Evolutionary conservation across 2,113 vertebrate species (phyloP).

Genomic region (Colius striatus): DNA sequence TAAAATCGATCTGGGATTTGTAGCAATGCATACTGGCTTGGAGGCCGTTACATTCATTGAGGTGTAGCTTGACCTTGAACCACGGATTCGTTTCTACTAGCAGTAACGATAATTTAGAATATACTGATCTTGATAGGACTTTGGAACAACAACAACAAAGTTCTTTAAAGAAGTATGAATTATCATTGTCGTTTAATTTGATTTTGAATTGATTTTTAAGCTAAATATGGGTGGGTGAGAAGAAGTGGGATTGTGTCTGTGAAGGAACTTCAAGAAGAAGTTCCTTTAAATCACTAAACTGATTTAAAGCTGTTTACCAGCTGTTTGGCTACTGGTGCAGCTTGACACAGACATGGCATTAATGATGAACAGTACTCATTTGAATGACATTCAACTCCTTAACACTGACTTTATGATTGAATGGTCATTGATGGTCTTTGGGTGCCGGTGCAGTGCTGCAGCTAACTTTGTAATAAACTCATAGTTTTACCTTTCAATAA

Average conservation of each 20-base stretch:
- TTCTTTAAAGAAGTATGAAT: neutral
- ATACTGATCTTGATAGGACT: neutral
- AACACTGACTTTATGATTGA: neutral
- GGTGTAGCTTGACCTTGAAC: neutral
- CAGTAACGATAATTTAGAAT: neutral
- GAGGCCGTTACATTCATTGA: accelerated
- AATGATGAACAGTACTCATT: neutral
- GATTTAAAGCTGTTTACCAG: neutral
- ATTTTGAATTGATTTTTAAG: neutral
- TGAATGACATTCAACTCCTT: neutral
- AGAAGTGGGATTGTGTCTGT: neutral
- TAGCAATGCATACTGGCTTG: neutral
- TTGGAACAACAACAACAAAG: neutral
- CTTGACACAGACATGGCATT: neutral
- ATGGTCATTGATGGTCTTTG: neutral
- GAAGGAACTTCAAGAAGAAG: neutral
- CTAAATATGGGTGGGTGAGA: neutral
- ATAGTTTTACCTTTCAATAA: neutral
- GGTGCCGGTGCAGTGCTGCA: neutral
- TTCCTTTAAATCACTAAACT: too few species aligned
- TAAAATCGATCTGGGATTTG: neutral
- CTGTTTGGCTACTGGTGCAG: neutral
- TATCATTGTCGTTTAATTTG: neutral
- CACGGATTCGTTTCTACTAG: neutral
- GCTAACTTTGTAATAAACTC: neutral